A percentile compares a stretch with the other conserved stretches of the same genome.
Conservation (phyloP, 2,888 invertebrate species). For the Monopis laevigella region DNA sequence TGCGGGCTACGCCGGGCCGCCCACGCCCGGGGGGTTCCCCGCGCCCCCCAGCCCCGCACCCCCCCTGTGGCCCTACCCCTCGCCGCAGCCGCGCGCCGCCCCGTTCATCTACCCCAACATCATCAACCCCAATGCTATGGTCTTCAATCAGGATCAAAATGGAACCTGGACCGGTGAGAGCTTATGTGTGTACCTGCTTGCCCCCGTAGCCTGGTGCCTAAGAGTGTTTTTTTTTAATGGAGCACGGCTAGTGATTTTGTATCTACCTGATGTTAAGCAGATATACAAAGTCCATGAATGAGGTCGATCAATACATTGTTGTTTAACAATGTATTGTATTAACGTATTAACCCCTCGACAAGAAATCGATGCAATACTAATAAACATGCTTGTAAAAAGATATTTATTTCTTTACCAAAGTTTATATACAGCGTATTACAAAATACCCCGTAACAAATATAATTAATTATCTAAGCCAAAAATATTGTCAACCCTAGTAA, state of each 20-base stretch:
- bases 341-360: background rate
- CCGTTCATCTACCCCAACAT: constrained; percentile 43
- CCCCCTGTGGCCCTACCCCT: constrained; percentile 50
- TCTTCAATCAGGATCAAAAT: constrained; percentile 35
- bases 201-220: too few relatives aligned
- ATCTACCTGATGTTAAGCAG: background rate
- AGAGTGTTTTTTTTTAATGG: too few relatives aligned
- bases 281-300: too few relatives aligned
- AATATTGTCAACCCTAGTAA: too few relatives aligned
- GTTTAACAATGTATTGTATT: too few relatives aligned
- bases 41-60: constrained; percentile 45
- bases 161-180: constrained; percentile 50
- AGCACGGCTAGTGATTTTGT: too few relatives aligned
- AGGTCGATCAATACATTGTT: too few relatives aligned
- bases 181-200: too few relatives aligned
- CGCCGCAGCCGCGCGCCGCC: constrained; percentile 42
- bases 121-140: constrained; percentile 27
- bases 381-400: background rate
- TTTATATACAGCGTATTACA: too few relatives aligned
- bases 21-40: constrained; percentile 39
- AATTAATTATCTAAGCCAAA: too few relatives aligned
- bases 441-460: too few relatives aligned
- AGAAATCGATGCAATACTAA: background rate
- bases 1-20: constrained; percentile 35
- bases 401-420: too few relatives aligned